These are phyloP conservation scores for Drosophila ercepeae DNA, from an alignment of 1,140 invertebrate genomes.

Conservation along the genomic window DNA sequence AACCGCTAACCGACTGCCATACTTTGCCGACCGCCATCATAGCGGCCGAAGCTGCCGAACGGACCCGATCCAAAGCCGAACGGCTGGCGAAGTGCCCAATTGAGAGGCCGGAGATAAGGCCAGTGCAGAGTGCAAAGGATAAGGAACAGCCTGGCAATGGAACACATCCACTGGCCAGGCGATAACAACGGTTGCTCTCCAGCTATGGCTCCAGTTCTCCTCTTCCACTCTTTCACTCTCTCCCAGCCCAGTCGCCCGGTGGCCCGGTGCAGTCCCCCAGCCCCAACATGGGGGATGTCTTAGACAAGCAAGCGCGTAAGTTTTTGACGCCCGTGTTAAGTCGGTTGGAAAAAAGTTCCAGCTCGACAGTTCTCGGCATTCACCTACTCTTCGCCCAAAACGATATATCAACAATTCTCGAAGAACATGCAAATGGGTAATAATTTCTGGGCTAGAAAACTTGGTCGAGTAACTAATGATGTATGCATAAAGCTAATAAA, in stretches of 20 bases:
- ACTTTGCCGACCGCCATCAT: slow-evolving; percentile 38
- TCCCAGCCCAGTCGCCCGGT: not conserved
- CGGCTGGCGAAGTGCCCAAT: not conserved
- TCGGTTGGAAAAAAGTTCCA: slow-evolving; percentile 71
- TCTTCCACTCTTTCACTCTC: slow-evolving; percentile 1
- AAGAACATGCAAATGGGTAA: not conserved
- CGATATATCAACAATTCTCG: not conserved
- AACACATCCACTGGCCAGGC: slow-evolving; percentile 40
- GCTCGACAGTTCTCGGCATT: slow-evolving; percentile 40
- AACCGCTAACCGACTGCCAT: slow-evolving; percentile 57
- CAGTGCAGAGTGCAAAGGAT: slow-evolving; percentile 60
- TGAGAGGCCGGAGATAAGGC: slow-evolving; percentile 41
- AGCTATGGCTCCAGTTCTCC: no score
- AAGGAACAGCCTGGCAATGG: slow-evolving; percentile 64
- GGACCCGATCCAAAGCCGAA: slow-evolving; percentile 12
- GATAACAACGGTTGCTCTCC: slow-evolving; percentile 57
- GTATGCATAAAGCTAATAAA: not conserved
- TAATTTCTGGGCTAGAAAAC: not conserved
- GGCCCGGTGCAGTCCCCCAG: no score
- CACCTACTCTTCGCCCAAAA: slow-evolving; percentile 1
- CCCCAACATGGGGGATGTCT: slow-evolving; percentile 22
- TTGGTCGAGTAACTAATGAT: not conserved
- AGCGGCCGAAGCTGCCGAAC: slow-evolving; percentile 8
- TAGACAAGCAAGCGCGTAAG: slow-evolving; percentile 78
- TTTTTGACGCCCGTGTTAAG: slow-evolving; percentile 74